Evolutionary conservation across 2,888 invertebrate species (phyloP), one percentile per base, ranked within the genome.

Genomic region (Chorisops tibialis): DNA sequence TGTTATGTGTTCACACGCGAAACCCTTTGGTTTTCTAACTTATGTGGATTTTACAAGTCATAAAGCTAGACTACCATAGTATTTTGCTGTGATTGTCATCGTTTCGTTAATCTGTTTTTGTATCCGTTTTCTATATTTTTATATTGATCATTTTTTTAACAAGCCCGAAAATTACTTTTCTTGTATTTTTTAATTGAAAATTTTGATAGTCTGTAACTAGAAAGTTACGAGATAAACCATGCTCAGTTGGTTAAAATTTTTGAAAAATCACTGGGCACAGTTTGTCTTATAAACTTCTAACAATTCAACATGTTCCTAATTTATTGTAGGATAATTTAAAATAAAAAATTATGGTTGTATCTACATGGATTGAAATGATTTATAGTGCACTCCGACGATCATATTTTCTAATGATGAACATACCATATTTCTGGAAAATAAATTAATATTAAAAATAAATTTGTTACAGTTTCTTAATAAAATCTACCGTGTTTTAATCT

Each of bases 231-330:
- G 30, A 30, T 37, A 19, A 43, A 59, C 48, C 18, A 3, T 48
- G 59, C 19, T 48, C 59, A 59, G 59, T 48, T 21, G 59, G 16
- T 59, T 48, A 16, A 21, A 19, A 12, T 9, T 38, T 59, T 37
- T 24, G n/a, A 30, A 38, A 21, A 38, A 59, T 59, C 59, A 59
- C 59, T 59, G 59, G 59, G 59, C 59, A 47, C 38, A 21, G 48
- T 59, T 48, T 59, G 59, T 48, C 59, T 43, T 59, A 37, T 19
- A 22, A 19, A 21, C 12, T 22, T 22, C 19, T 48, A 19, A 48
- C 11, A 48, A 4, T 3, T 22, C 48, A 21, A 21, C 21, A 19
- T 14, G 12, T 7, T 12, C 11, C 11, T 39, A 3, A 14, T 39
- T 37, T 37, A 37, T 37, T 9, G 6, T 37, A 37, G 11, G 37